Percentiles rank a stretch among this genome's conserved stretches.
phyloP scores from a whole-genome alignment of 2,797 vertebrate species.

The Chelidonichthys spinosus region DNA sequence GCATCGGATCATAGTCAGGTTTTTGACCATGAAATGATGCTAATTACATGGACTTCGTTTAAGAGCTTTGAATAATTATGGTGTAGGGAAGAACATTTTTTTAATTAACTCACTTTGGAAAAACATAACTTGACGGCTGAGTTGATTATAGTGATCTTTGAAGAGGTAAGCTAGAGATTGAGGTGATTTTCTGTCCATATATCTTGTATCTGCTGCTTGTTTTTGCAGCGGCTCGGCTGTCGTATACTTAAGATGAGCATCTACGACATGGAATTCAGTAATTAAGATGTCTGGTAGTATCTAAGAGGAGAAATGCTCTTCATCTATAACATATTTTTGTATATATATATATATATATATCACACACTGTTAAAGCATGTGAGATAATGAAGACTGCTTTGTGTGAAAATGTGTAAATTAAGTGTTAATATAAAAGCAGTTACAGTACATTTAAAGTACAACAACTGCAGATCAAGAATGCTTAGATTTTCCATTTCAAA shows the following conservation, averaged over 20 bases:
- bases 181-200: background rate
- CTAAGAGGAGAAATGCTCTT: constrained; percentile 38
- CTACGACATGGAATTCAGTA: constrained; percentile 15
- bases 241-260: background rate
- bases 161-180: background rate
- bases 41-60: constrained; percentile 20
- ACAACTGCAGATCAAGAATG: no score
- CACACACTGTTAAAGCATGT: constrained; percentile 7
- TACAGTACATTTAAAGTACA: background rate
- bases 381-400: constrained; percentile 21
- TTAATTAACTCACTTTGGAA: constrained; percentile 9
- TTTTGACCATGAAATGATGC: constrained; percentile 45
- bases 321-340: no score
- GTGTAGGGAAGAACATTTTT: background rate
- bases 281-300: constrained; percentile 38
- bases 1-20: constrained; percentile 42
- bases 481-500: background rate
- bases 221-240: constrained; percentile 10
- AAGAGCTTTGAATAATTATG: constrained; percentile 14
- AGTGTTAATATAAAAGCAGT: background rate
- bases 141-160: constrained; percentile 16
- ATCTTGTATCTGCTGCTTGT: background rate
- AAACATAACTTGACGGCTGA: background rate
- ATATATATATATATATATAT: constrained; percentile 5
- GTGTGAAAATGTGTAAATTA: background rate